phyloP scores from a whole-genome alignment of 2,113 vertebrate genomes.

The Thamnaconus septentrionalis region DNA sequence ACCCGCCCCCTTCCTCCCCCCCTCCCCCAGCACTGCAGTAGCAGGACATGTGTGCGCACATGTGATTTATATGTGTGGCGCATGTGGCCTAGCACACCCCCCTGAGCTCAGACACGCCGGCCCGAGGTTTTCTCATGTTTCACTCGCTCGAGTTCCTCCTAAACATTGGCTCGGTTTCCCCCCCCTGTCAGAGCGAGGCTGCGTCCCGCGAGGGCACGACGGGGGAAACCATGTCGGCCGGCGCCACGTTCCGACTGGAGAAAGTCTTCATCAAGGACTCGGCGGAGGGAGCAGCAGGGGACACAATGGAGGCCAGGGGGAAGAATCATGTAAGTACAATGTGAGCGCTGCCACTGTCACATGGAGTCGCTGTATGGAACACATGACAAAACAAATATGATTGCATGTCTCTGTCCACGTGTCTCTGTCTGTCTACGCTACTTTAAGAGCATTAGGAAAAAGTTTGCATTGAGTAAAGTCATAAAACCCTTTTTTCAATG shows the following conservation, averaged over 20 bases:
- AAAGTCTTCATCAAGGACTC: constrained; percentile 83
- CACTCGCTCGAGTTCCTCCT: constrained; percentile 43
- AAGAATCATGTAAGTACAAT: constrained; percentile 57
- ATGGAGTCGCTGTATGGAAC: not conserved
- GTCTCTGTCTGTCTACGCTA: too few relatives aligned
- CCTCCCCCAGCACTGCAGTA: not conserved
- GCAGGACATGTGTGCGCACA: constrained; percentile 50
- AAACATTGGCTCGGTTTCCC: constrained; percentile 44
- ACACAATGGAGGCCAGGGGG: constrained; percentile 13
- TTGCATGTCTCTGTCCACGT: too few relatives aligned
- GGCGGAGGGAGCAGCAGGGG: constrained; percentile 72
- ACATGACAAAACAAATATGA: too few relatives aligned
- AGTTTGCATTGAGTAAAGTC: too few relatives aligned
- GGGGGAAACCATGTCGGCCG: constrained; percentile 75
- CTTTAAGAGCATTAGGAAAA: too few relatives aligned
- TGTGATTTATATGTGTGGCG: constrained; percentile 54
- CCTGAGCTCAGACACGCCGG: constrained; percentile 26
- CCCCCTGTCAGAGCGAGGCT: constrained; percentile 53
- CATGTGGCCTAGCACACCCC: constrained; percentile 50
- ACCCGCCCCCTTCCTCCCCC: not conserved
- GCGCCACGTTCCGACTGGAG: constrained; percentile 84
- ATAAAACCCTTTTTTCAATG: too few relatives aligned
- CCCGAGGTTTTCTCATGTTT: constrained; percentile 56
- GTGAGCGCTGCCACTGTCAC: not conserved
- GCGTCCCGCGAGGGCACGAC: constrained; percentile 38